Evolutionary conservation across 2,113 vertebrate genomes (phyloP), one percentile per base, ranked within the genome.

Genomic region (Prochilodus magdalenae): DNA sequence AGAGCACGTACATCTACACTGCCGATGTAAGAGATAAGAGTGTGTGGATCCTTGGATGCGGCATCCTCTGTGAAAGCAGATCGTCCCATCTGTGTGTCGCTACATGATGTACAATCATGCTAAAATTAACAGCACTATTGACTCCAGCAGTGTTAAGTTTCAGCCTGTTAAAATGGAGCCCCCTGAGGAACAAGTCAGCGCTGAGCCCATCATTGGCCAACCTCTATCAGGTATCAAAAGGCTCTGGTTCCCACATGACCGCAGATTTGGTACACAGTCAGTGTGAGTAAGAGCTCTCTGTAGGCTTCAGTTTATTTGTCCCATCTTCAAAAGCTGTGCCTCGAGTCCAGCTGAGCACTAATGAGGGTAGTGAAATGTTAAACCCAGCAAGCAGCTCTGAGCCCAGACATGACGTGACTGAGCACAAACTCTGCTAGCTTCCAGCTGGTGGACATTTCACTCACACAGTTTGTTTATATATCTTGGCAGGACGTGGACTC

Each of bases 331-430:
- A 86, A 84, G 83, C 83, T 82, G 83, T 85, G 78, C 79, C 77
- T 71, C 85, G 87, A 88, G 88, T 86, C 86, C 89, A 86, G 84
- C 91, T 79, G 89, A 33, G 84, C 86, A 89, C 87, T 93, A 93
- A 93, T 91, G 90, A 94, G 89, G 85, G 44, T 74, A 81, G 86
- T 92, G 83, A 92, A 90, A 92, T 92, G 92, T 91, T 93, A 87
- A 75, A 79, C 86, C 22, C 81, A 83, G 81, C 67, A 53, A 77
- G 85, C 51, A 69, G 30, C 63, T 76, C 29, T 44, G n/a, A 63
- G n/a, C 27, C 47, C 69, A 76, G 70, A 78, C 81, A 84, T 55
- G 62, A 71, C 53, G 73, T 49, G 77, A 83, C 72, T 53, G 29
- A 51, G 72, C 57, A 53, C 40, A 81, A 57, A 74, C 55, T 33